Percentiles rank a stretch among this genome's conserved stretches.
Evolutionary conservation across 2,797 vertebrate genomes (phyloP).

Genomic region (Girardinus metallicus): DNA sequence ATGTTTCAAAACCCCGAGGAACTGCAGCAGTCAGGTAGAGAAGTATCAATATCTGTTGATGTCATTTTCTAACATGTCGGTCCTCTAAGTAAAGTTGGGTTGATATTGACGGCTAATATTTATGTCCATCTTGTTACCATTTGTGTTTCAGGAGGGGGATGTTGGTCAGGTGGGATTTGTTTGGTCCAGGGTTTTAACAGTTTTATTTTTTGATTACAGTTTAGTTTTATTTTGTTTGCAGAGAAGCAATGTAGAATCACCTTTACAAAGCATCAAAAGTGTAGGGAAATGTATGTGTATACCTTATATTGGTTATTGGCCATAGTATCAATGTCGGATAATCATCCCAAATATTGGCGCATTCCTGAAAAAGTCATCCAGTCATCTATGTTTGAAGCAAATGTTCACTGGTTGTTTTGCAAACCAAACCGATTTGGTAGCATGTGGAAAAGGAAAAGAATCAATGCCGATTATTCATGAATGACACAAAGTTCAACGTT

Average conservation of each 20-base stretch:
- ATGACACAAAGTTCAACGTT: constrained; percentile 25
- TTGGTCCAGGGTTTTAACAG: too few relatives aligned
- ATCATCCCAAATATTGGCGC: too few relatives aligned
- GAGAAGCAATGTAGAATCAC: background rate
- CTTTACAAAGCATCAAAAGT: background rate
- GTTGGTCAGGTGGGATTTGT: background rate
- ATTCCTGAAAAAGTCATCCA: background rate
- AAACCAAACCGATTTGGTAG: background rate
- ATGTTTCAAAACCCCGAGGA: background rate
- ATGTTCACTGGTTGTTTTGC: background rate
- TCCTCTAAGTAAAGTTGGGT: too few relatives aligned
- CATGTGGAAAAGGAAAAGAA: background rate
- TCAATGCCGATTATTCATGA: constrained; percentile 12
- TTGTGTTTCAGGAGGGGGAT: background rate
- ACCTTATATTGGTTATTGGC: background rate
- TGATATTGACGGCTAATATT: too few relatives aligned
- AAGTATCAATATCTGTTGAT: too few relatives aligned
- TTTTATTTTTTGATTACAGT: too few relatives aligned
- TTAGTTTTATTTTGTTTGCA: background rate
- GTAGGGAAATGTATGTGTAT: background rate
- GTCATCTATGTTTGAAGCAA: constrained; percentile 3
- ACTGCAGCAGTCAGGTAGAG: background rate
- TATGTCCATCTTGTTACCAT: background rate
- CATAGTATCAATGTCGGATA: too few relatives aligned
- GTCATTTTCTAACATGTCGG: too few relatives aligned